Percentiles rank a stretch among this genome's conserved stretches.
phyloP scores from a whole-genome alignment of 35 echinoderm and acorn worm genomes.

The Apostichopus parvimensis region DNA sequence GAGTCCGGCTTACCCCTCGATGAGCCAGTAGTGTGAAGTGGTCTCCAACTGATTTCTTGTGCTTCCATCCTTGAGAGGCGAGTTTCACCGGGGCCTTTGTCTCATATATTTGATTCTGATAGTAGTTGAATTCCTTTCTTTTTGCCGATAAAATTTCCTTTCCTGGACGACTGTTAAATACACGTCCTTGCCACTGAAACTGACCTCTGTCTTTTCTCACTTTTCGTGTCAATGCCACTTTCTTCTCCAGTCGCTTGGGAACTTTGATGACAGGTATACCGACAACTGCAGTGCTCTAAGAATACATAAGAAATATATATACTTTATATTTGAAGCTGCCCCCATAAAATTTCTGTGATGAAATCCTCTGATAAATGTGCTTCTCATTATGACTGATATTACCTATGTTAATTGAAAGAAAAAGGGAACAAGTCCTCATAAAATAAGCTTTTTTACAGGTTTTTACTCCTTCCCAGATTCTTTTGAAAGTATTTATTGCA shows the following conservation, averaged over 20 bases:
- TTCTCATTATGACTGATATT: too few relatives aligned
- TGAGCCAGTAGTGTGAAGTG: constrained; percentile 83
- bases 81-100: constrained; percentile 68
- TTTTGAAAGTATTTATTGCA: too few relatives aligned
- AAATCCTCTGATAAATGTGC: too few relatives aligned
- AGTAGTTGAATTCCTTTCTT: constrained; percentile 82
- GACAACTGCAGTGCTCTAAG: constrained; percentile 1
- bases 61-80: constrained; percentile 93
- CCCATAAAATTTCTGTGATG: too few relatives aligned
- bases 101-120: constrained; percentile 88
- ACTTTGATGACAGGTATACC: constrained; percentile 72
- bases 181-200: constrained; percentile 68
- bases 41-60: constrained; percentile 77
- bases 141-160: constrained; percentile 88
- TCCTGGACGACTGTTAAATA: constrained; percentile 80
- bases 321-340: too few relatives aligned
- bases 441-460: too few relatives aligned
- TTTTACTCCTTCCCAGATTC: too few relatives aligned
- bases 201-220: constrained; percentile 43
- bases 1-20: constrained; percentile 68
- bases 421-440: too few relatives aligned
- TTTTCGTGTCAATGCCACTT: constrained; percentile 47
- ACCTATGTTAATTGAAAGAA: too few relatives aligned
- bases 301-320: too few relatives aligned
- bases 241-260: constrained; percentile 63